Evolutionary conservation across 2,888 invertebrate species (phyloP), one percentile per base, ranked within the genome.

Genomic region (Seladonia tumulorum): DNA sequence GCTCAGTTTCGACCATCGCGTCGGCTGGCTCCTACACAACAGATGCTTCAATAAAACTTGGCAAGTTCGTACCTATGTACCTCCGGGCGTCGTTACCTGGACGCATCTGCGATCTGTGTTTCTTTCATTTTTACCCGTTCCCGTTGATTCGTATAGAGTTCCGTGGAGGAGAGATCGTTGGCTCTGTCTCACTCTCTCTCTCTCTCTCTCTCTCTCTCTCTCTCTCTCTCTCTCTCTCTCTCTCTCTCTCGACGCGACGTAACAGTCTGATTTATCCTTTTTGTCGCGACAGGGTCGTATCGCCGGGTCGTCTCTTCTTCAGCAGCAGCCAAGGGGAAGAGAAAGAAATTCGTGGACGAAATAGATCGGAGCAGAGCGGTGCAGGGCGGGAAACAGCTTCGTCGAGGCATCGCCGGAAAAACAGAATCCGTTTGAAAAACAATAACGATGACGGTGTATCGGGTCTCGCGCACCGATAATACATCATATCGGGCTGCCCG

Each of bases 1-100:
- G 89, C 84, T 84, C 89, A 81, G 63, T 87, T 86, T 88, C 39
- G 73, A 35, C 76, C 71, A 66, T 80, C 81, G 39, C 71, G 66
- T 80, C 81, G 39, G 72, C 42, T 76, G 68, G 18, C 53, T 53
- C 39, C 66, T 39, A 70, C 70, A 70, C 82, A 63, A 82, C 86
- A 79, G 84, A 86, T 83, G 88, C 81, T 82, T 87, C 85, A 86
- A 91, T 91, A 90, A 91, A 90, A 91, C 81, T 91, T 91, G 79
- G 78, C 88, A 74, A 83, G 88, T 86, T 83, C 80, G 79, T 72
- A 82, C 73, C 82, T 83, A 29, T 29, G 29, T 29, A 49, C 18
- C 49, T 22, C 29, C 29, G 25, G 25, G 71, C 74, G 53, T 75
- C 57, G 66, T 76, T 79, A 82, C 70, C 76, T 73, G 83, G 71